Conservation (phyloP, 2,797 vertebrate species). For the Mastacembelus armatus region DNA sequence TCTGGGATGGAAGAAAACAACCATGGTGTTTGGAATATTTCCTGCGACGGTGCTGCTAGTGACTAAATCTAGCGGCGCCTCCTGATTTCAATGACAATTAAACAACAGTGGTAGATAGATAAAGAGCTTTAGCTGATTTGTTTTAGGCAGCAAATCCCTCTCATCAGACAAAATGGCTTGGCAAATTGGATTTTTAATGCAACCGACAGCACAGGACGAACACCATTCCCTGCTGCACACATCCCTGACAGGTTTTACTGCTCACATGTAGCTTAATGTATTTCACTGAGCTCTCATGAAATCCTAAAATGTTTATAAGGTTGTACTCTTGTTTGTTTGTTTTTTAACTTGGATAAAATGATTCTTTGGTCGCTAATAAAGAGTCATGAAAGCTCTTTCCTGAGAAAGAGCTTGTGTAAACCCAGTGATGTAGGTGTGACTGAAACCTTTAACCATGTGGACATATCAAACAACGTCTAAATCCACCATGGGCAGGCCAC, state of each 20-base stretch:
- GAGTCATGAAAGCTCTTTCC: not conserved
- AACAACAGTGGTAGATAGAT: conserved; percentile 68
- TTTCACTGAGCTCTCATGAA: conserved; percentile 7
- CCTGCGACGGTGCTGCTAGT: no score
- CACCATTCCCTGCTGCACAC: conserved; percentile 19
- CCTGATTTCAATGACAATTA: conserved; percentile 76
- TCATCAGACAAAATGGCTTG: conserved; percentile 70
- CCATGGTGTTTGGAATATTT: no score
- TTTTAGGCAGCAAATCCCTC: conserved; percentile 73
- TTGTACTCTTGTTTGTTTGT: no score
- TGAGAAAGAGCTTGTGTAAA: not conserved
- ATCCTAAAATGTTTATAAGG: no score
- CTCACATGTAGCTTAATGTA: conserved; percentile 16
- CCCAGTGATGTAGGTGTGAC: conserved; percentile 6
- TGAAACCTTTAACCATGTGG: not conserved
- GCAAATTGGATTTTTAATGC: conserved; percentile 77
- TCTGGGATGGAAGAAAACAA: conserved; percentile 5
- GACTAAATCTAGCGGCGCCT: conserved; percentile 50
- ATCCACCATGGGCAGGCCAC: not conserved
- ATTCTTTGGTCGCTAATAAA: not conserved
- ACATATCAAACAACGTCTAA: not conserved
- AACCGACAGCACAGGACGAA: conserved; percentile 22
- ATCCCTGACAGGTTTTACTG: conserved; percentile 25
- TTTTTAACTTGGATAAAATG: not conserved
- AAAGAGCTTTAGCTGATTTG: conserved; percentile 72